Conservation (phyloP, 2,113 vertebrate genomes). For the Carollia perspicillata region DNA sequence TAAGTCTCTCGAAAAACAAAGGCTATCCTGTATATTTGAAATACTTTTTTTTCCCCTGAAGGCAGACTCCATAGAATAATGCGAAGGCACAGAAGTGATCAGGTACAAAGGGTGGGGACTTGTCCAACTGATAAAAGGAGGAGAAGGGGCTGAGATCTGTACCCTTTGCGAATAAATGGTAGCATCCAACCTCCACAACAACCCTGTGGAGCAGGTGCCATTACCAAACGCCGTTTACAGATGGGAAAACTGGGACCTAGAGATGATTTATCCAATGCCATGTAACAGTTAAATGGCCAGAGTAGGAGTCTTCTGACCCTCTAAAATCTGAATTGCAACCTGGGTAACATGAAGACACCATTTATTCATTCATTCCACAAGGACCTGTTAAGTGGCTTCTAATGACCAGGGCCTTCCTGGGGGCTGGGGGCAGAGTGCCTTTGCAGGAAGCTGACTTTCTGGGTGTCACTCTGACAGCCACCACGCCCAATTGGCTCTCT, state of each 20-base stretch:
- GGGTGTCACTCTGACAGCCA: not conserved
- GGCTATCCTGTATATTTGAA: not conserved
- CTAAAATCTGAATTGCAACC: not conserved
- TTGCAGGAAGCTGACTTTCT: not conserved
- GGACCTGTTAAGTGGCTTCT: not conserved
- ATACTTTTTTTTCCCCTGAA: not conserved
- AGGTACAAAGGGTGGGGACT: not conserved
- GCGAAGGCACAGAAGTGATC: not conserved
- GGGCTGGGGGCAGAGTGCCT: not conserved
- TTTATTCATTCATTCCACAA: not conserved
- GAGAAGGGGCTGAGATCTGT: not conserved
- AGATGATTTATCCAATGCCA: not conserved
- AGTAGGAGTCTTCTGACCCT: not conserved
- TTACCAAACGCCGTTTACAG: not conserved
- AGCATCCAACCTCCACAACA: not conserved
- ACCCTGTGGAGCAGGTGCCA: accelerated
- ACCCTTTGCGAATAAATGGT: not conserved
- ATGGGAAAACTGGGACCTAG: not conserved
- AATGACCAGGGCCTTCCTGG: no score
- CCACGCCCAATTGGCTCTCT: not conserved
- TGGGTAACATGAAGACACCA: not conserved
- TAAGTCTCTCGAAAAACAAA: not conserved
- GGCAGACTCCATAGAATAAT: not conserved
- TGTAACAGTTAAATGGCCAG: not conserved
- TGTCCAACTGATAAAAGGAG: not conserved